phyloP scores from a whole-genome alignment of 1,140 invertebrate species.

The Paralvinella palmiformis region DNA sequence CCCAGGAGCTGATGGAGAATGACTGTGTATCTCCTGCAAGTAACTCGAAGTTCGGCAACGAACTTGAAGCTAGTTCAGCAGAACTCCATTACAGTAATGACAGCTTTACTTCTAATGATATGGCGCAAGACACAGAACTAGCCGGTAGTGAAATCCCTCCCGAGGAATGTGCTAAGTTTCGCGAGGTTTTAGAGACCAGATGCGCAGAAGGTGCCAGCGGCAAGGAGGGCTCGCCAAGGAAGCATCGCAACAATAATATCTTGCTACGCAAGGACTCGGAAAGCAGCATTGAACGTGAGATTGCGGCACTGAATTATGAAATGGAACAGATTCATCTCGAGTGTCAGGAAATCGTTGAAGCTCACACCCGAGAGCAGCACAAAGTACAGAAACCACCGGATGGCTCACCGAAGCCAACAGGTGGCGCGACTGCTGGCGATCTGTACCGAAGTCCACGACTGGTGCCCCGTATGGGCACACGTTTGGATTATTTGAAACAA shows the following conservation, averaged over 20 bases:
- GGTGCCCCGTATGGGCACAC: slow-evolving; percentile 54
- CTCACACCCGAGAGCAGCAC: slow-evolving; percentile 28
- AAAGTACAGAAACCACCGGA: slow-evolving; percentile 14
- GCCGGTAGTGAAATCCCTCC: slow-evolving; percentile 32
- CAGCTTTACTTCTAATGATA: slow-evolving; percentile 38
- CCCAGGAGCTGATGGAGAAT: slow-evolving; percentile 37
- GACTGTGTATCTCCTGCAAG: slow-evolving; percentile 30
- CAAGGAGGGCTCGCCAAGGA: slow-evolving; percentile 22
- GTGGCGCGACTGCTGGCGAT: slow-evolving; percentile 7
- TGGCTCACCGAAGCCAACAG: neutral
- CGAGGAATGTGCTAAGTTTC: slow-evolving; percentile 40
- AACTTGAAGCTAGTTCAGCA: slow-evolving; percentile 10
- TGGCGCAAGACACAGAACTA: slow-evolving; percentile 20
- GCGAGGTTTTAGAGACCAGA: slow-evolving; percentile 36
- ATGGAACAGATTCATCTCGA: slow-evolving; percentile 57
- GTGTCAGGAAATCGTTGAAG: slow-evolving; percentile 48
- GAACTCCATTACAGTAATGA: slow-evolving; percentile 38
- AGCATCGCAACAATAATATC: slow-evolving; percentile 20
- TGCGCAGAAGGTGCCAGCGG: slow-evolving; percentile 24
- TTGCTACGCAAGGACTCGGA: slow-evolving; percentile 38
- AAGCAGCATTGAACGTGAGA: slow-evolving; percentile 52
- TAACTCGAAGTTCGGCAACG: slow-evolving; percentile 23
- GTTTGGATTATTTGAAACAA: slow-evolving; percentile 46
- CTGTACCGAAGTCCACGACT: slow-evolving; percentile 38
- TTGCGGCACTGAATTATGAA: slow-evolving; percentile 54